These are phyloP conservation scores for Notolepis coatsorum DNA, from an alignment of 2,797 vertebrate species.

Conservation along the genomic window DNA sequence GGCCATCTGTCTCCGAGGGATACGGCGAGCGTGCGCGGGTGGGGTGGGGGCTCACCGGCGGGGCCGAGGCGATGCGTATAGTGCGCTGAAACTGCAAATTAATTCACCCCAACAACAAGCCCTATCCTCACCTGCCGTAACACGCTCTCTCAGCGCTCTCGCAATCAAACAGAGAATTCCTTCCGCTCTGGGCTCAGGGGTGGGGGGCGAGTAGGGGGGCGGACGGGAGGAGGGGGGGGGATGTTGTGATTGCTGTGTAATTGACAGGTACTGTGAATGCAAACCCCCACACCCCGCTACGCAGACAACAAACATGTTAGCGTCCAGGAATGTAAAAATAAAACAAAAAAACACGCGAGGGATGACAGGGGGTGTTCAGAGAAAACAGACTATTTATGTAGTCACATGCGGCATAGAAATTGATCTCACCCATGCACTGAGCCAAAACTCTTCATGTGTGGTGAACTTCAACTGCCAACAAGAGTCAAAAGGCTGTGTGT, in stretches of 20 bases:
- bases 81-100: conserved; percentile 64
- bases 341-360: conserved; percentile 52
- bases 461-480: not conserved
- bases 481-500: not conserved
- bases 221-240: conserved; percentile 30
- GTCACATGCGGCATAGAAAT: conserved; percentile 30
- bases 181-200: conserved; percentile 58
- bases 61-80: conserved; percentile 5
- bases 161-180: conserved; percentile 74
- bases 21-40: conserved; percentile 20
- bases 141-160: conserved; percentile 67
- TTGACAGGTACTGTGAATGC: conserved; percentile 65
- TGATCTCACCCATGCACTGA: conserved; percentile 26
- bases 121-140: conserved; percentile 73
- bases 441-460: not conserved
- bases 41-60: conserved; percentile 27
- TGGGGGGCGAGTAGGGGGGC: conserved; percentile 20
- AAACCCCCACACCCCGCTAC: conserved; percentile 15
- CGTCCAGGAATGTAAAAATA: conserved; percentile 48
- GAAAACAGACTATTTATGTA: conserved; percentile 37
- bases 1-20: conserved; percentile 32
- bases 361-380: conserved; percentile 44
- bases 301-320: conserved; percentile 38
- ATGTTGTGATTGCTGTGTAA: conserved; percentile 65
- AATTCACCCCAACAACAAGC: conserved; percentile 73